Conservation (phyloP, 1,140 invertebrate genomes). For the Macrosteles quadrilineatus region DNA sequence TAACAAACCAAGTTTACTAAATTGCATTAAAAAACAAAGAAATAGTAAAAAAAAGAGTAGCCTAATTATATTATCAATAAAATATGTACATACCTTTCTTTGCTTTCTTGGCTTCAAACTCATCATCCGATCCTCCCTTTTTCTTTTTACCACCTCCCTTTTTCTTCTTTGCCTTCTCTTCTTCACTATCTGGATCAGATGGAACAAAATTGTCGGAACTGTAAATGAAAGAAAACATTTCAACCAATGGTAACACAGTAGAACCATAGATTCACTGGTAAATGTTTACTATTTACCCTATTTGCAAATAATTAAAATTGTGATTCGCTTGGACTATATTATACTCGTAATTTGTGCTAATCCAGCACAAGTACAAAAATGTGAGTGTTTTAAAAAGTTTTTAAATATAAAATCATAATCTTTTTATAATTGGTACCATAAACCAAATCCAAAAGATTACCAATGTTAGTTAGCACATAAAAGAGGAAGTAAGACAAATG, state of each 20-base stretch:
- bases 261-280: not conserved
- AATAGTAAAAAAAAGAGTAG: not conserved
- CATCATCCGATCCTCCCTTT: constrained; percentile 1
- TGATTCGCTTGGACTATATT: not conserved
- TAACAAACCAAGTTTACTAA: too few relatives aligned
- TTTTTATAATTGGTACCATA: too few relatives aligned
- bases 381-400: not conserved
- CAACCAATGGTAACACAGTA: not conserved
- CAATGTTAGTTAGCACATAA: too few relatives aligned
- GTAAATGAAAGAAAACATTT: not conserved
- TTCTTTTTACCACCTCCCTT: not conserved
- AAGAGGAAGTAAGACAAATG: too few relatives aligned
- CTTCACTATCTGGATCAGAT: not conserved
- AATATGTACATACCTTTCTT: not conserved
- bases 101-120: constrained; percentile 10
- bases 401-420: not conserved
- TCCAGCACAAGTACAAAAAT: not conserved
- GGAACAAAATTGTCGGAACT: constrained; percentile 4
- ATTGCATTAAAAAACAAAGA: too few relatives aligned
- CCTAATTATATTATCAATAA: not conserved
- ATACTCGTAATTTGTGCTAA: not conserved
- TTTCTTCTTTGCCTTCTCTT: not conserved
- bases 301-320: not conserved
- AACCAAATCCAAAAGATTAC: too few relatives aligned
- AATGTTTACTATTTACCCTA: not conserved